Base-by-base conservation (phyloP, 2,797 vertebrate species). In the Distichodus sexfasciatus region DNA sequence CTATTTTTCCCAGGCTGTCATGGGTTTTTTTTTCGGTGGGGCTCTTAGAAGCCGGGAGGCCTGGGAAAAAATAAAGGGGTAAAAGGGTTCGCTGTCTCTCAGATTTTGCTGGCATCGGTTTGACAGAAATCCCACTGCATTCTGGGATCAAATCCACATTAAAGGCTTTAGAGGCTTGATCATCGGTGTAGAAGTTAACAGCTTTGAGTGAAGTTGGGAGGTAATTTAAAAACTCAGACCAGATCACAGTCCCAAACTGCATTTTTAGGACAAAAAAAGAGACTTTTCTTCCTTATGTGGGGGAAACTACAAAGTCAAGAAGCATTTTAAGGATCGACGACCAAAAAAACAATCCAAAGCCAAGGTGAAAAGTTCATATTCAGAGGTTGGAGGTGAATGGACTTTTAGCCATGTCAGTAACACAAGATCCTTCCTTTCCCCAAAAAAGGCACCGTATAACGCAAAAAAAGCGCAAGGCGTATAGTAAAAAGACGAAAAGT, bases 111-210 rank as follows among this genome's bases (percentile, higher is more conserved):
- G 28, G 38, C 33, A 62, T 74, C 33, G 75, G 67, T 72, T 55
- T 75, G 85, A 85, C 82, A 78, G 63, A 65, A 58, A 70, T 80
- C 74, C 51, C 33, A 64, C 82, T 58, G 43, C 17, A 68, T 68
- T 73, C 64, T 77, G 79, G 48, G 75, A 72, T 84, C 63, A 87
- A 83, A 81, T 88, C 84, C 83, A 82, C 80, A 84, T 87, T 79
- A 84, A 51, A 65, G 69, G 79, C 76, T 86, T 76, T 79, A 63
- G 64, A 43, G 12, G 72, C 87, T 86, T 87, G 88, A 87, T 87
- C 85, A 86, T 72, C 76, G 82, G 78, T 72, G 75, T 19, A 36
- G 21, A 50, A 80, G 66, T 66, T 79, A 74, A 78, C 61, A 70
- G 66, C 48, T 24, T 55, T 71, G 24, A 23, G 38, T 70, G 46